Base-by-base conservation (phyloP, 1,140 invertebrate species). In the Antheraea mylitta region DNA sequence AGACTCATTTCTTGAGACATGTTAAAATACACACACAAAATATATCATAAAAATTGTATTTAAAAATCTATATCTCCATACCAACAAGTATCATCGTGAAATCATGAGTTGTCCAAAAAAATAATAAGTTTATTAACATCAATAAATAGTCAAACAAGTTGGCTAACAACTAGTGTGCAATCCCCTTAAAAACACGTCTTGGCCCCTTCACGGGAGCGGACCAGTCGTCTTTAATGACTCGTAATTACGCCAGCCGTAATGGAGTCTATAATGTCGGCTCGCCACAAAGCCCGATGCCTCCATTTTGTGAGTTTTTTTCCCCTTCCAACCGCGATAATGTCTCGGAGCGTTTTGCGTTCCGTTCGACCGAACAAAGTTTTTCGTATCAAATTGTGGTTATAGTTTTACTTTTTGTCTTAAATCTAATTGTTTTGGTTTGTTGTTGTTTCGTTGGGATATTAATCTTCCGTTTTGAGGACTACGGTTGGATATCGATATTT, bases 181-280 rank as follows among this genome's bases (percentile, higher is more conserved):
- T 19, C 0, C 6, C 11, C 59, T 22, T 61, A 19, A 61, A 6
- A 13, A 61, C 59, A 4, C 18, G 13, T 42, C 38, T n/a, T 59
- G 18, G 59, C 11, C 59, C 30, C 19, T 30, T 61, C 18, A 61
- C 59, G 59, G 59, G 75, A 73, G 72, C 71, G 71, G 64, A 48
- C 67, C 48, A 61, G 67, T 53, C 63, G 19, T 68, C 67, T 82
- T 85, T 87, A 89, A 89, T 87, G 87, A 87, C 85, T 80, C 78
- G 82, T 86, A 86, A 89, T 87, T 87, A 87, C 84, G 83, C 75
- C 72, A 72, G 64, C 68, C 72, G 86, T 87, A 89, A 89, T 87
- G 86, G 85, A 82, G 79, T 70, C 66, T 64, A 75, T 76, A 81
- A 84, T 81, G 80, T 82, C 85, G 85, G 85, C 65, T 77, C 71